Conservation (phyloP, 2,113 vertebrate genomes). For the Mustela nigripes region DNA sequence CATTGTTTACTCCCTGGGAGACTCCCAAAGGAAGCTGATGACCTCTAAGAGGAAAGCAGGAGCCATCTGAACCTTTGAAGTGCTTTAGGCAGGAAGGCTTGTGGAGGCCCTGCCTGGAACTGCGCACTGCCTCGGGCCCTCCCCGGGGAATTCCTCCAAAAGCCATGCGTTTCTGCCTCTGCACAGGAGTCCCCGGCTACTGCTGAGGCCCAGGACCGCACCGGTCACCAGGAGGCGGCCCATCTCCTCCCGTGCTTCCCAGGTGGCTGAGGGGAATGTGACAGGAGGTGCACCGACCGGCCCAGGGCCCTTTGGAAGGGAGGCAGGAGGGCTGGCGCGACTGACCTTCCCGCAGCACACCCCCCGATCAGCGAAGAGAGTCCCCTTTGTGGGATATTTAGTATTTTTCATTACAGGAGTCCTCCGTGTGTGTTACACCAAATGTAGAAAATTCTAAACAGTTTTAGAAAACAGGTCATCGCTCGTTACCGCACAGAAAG, state of each 20-base stretch:
- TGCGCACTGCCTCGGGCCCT: not conserved
- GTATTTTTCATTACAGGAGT: not conserved
- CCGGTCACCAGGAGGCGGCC: not conserved
- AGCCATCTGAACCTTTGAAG: not conserved
- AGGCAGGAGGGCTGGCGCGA: not conserved
- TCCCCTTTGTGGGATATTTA: not conserved
- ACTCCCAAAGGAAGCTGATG: not conserved
- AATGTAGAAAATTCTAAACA: conserved; percentile 11
- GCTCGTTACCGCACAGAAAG: not conserved
- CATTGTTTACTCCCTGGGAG: not conserved
- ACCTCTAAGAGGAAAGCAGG: not conserved
- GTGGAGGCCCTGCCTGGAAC: not conserved
- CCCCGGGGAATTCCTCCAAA: not conserved
- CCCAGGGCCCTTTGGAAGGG: not conserved
- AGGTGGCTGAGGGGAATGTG: not conserved
- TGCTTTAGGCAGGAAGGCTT: not conserved
- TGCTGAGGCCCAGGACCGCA: not conserved
- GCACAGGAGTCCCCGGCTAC: not conserved
- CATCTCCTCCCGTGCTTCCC: not conserved
- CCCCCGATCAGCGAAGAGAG: not conserved
- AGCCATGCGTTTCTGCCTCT: not conserved
- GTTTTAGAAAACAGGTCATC: not conserved
- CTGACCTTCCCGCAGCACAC: not conserved
- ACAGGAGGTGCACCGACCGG: not conserved
- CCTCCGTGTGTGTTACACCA: not conserved